Evolutionary conservation across 2,113 vertebrate genomes (phyloP), one percentile per base, ranked within the genome.

Genomic region (Copsychus sechellarum): DNA sequence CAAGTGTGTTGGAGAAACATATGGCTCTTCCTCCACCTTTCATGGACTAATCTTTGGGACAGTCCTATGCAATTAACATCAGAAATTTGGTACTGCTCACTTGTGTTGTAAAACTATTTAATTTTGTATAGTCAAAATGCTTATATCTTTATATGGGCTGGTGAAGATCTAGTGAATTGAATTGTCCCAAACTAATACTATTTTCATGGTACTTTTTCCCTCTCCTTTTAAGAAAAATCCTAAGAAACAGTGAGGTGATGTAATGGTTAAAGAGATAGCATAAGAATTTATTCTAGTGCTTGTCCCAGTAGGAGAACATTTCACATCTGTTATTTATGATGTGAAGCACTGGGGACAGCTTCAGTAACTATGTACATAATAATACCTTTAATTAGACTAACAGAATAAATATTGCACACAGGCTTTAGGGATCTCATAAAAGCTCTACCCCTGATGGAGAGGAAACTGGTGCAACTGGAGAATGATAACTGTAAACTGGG

Each of bases 321-420:
- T 92, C 81, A 88, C 54, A 62, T 90, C 61, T 88, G 88, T 87
- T 95, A 82, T 74, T 92, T 86, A 82, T 73, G 86, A 87, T 87
- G 80, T 86, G 66, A 69, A 54, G 62, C 83, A 69, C 20, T 64
- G 50, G 91, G 82, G 89, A 81, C 90, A 86, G 28, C 80, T 71
- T 48, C 45, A 86, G 36, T 86, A 87, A 74, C 88, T 86, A 33
- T 76, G 61, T 87, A 93, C 38, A 42, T 62, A 81, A 28, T 65
- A 92, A 85, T 95, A 86, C 61, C 66, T 93, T 95, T 95, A 96
- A 93, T 95, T 96, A 92, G 79, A 47, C 58, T 64, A 87, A 93
- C 73, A 87, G 88, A 92, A 84, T 89, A 96, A 96, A 83, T 90
- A 95, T 24, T 96, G 36, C 40, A 69, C 67, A 5, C 7, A 42